Conservation (phyloP, 2,888 invertebrate genomes). For the Epicampocera succincta region DNA sequence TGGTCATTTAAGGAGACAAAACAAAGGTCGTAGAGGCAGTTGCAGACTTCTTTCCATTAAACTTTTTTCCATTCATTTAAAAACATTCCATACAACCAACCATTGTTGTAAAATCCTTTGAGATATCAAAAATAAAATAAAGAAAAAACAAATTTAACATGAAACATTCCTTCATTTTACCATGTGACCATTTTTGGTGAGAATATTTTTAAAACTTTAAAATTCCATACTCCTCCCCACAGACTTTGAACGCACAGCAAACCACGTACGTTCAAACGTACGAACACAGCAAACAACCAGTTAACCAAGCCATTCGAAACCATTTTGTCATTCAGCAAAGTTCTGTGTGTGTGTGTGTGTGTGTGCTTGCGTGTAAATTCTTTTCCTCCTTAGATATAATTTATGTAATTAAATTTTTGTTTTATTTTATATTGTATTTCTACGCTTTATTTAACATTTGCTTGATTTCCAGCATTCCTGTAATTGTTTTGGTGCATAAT, state of each 20-base stretch:
- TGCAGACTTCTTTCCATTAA: not conserved
- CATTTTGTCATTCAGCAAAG: conserved; percentile 21
- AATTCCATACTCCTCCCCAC: conserved; percentile 69
- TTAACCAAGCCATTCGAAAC: not conserved
- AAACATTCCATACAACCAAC: conserved; percentile 66
- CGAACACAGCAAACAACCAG: not conserved
- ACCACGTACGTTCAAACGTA: conserved; percentile 2
- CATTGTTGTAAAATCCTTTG: conserved; percentile 70
- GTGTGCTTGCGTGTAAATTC: conserved; percentile 44
- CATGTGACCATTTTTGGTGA: conserved; percentile 69
- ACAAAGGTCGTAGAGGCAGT: conserved; percentile 38
- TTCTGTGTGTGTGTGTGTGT: conserved; percentile 30
- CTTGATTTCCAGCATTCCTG: conserved; percentile 48
- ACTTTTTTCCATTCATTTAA: conserved; percentile 37
- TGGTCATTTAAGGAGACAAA: not conserved
- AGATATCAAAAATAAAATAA: conserved; percentile 69
- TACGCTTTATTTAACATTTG: conserved; percentile 31
- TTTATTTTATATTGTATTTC: conserved; percentile 30
- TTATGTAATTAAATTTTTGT: conserved; percentile 69
- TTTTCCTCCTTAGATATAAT: conserved; percentile 68
- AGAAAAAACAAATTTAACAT: conserved; percentile 63
- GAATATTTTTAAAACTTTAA: conserved; percentile 67
- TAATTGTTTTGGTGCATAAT: conserved; percentile 32
- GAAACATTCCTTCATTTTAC: conserved; percentile 67
- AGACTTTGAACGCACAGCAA: conserved; percentile 48